Base-by-base conservation (phyloP, 2,888 invertebrate species). In the Orchesellides sinensis region DNA sequence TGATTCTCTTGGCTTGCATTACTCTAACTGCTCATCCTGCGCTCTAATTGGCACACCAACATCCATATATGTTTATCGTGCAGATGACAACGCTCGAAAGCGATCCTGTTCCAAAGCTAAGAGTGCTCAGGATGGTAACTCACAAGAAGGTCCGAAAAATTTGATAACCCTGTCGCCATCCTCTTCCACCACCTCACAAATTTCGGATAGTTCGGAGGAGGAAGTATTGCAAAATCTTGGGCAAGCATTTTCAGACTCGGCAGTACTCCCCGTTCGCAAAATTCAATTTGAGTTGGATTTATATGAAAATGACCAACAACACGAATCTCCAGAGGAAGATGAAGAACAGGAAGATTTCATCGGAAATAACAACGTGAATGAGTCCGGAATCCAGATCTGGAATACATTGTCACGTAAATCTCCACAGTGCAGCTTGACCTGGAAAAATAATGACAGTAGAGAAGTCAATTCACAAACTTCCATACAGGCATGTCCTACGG, bases 31-130 rank as follows among this genome's bases (percentile, higher is more conserved):
- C n/a, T n/a, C n/a, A n/a, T n/a, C n/a, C n/a, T n/a, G 74, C n/a
- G 83, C 79, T 10, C 45, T 70, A 69, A 87, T n/a, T n/a, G n/a
- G n/a, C n/a, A 83, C 8, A 77, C 75, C 1, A 49, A 14, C 3
- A 84, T 86, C 73, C 77, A 61, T 66, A 83, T 49, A 10, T 83
- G 47, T n/a, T 56, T 12, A 0, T 83, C 86, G 65, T 85, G 78
- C 5, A 87, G 54, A 56, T 82, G 85, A 32, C 19, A 47, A 47
- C 14, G 40, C 47, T 45, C n/a, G 47, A 14, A 47, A 66, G 27
- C 74, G 65, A 52, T 65, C 65, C 19, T 74, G 74, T 25, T 74
- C 74, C 19, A 63, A 65, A 52, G 23, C 52, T n/a, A 27, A 49
- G 17, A 25, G 29, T 52, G 14, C 2, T 32, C 52, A 40, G n/a